Percentiles rank a stretch among this genome's conserved stretches.
These are phyloP conservation scores for Festucalex cinctus DNA, from an alignment of 2,113 vertebrate species.

Conservation along the genomic window DNA sequence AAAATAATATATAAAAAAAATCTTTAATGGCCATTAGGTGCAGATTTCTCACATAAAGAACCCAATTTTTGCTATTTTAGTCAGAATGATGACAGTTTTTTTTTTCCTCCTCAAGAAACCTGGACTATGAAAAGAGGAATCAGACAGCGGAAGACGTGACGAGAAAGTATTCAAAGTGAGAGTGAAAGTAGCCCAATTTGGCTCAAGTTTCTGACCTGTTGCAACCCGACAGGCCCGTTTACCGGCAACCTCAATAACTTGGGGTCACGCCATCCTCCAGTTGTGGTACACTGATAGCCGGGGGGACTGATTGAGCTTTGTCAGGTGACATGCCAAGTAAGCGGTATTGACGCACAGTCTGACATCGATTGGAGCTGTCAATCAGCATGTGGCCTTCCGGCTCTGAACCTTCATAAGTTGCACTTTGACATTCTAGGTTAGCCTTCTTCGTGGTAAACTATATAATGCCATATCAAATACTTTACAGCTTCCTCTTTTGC, in stretches of 20 bases:
- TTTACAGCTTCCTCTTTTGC: not conserved
- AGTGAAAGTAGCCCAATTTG: not conserved
- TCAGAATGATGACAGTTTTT: not conserved
- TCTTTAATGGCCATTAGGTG: too few relatives aligned
- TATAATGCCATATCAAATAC: not conserved
- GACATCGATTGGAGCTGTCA: not conserved
- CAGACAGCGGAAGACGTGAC: not conserved
- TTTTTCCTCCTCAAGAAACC: not conserved
- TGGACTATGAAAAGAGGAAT: not conserved
- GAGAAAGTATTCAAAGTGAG: not conserved
- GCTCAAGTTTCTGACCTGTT: not conserved
- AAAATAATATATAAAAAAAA: too few relatives aligned
- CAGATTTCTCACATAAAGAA: too few relatives aligned
- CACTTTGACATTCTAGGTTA: not conserved
- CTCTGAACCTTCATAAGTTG: too few relatives aligned
- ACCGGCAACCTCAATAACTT: not conserved
- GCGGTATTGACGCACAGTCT: too few relatives aligned
- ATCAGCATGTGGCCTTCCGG: not conserved
- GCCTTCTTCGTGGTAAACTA: not conserved
- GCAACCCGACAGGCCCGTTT: not conserved
- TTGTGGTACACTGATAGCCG: not conserved
- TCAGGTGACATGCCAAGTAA: not conserved
- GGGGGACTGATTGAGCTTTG: not conserved
- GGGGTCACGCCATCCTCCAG: not conserved
- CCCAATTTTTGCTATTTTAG: too few relatives aligned